Percentiles rank a stretch among this genome's conserved stretches.
Evolutionary conservation across 2,113 vertebrate species (phyloP).

Genomic region (Lepus americanus): DNA sequence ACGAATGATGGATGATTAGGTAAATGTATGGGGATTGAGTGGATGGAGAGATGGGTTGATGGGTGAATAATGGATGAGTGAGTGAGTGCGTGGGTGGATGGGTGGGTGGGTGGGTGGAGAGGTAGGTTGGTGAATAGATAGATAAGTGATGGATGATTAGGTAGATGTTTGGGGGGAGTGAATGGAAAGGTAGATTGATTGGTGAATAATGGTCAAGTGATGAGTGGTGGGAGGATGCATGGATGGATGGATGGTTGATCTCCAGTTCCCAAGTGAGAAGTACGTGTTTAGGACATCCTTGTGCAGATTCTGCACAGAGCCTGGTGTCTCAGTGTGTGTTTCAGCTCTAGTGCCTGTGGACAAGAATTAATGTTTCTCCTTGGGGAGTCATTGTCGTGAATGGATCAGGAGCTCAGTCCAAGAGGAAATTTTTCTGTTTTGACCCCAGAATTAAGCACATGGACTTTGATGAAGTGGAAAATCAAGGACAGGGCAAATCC

Average conservation of each 20-base stretch:
- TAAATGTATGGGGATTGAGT: not conserved
- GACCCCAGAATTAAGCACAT: conserved; percentile 52
- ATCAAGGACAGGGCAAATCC: not conserved
- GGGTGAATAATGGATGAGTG: too few species aligned
- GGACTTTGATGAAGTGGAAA: conserved; percentile 40
- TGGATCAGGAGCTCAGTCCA: conserved; percentile 45
- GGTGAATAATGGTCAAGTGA: too few species aligned
- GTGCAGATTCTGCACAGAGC: not conserved
- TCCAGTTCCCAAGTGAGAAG: not conserved
- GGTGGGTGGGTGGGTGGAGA: too few species aligned
- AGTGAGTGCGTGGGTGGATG: not conserved
- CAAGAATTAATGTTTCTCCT: conserved; percentile 47
- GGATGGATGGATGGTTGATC: not conserved
- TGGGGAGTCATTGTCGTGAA: conserved; percentile 5
- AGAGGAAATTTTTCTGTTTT: conserved; percentile 47
- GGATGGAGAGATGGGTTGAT: too few species aligned
- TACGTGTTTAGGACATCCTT: not conserved
- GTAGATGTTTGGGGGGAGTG: not conserved
- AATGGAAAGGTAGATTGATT: too few species aligned
- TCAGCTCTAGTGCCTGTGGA: not conserved
- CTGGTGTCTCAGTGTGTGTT: not conserved
- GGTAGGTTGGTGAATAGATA: too few species aligned
- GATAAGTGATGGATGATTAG: not conserved
- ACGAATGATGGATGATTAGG: too few species aligned
- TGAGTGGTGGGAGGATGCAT: too few species aligned